phyloP scores from a whole-genome alignment of 2,888 invertebrate genomes.

The Ganaspis brasiliensis region DNA sequence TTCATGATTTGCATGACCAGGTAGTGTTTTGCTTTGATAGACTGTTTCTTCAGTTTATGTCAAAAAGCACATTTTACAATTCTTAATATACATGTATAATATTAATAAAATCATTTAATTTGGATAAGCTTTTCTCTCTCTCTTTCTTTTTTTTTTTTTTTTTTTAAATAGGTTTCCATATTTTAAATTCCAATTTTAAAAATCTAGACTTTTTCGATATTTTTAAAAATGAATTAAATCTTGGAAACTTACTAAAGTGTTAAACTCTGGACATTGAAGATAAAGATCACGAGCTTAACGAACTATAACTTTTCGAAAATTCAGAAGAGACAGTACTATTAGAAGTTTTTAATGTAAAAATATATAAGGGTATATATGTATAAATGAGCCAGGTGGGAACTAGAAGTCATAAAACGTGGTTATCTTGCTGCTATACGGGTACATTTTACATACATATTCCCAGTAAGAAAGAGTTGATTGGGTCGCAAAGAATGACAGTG shows the following conservation, averaged over 20 bases:
- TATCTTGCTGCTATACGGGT: neutral
- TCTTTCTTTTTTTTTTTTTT: too few relatives aligned
- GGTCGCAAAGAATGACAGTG: neutral
- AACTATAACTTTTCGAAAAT: neutral
- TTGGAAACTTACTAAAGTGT: neutral
- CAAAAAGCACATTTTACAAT: neutral
- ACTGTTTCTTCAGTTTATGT: slow-evolving; percentile 6
- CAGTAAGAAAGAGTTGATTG: neutral
- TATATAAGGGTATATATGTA: neutral
- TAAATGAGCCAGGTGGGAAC: neutral
- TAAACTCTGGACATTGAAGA: neutral
- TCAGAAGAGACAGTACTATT: slow-evolving; percentile 11
- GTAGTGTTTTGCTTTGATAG: slow-evolving; percentile 32
- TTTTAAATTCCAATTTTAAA: too few relatives aligned
- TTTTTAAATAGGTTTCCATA: too few relatives aligned
- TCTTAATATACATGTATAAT: too few relatives aligned
- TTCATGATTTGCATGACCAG: slow-evolving; percentile 14
- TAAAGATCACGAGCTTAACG: neutral
- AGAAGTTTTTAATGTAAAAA: slow-evolving; percentile 27
- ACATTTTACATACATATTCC: neutral
- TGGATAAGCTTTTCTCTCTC: too few relatives aligned
- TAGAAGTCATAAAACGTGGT: slow-evolving; percentile 23
- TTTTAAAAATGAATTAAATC: too few relatives aligned
- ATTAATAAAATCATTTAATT: too few relatives aligned
- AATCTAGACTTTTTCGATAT: too few relatives aligned